Conservation (phyloP, 2,888 invertebrate genomes). For the Lamellibrachia satsuma region DNA sequence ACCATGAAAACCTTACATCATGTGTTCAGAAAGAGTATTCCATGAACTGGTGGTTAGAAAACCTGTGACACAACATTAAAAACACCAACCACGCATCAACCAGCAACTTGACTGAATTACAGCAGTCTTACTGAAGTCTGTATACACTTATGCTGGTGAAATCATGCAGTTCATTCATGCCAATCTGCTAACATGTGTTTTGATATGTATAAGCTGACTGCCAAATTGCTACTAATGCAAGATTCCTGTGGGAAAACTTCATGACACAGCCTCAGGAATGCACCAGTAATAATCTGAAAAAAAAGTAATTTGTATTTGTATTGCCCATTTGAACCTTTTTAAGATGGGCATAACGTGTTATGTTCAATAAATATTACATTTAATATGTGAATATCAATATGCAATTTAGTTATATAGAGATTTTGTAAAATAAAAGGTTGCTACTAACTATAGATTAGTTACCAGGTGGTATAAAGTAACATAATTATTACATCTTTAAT, state of each 20-base stretch:
- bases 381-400: too few relatives aligned
- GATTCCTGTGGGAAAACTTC: not conserved
- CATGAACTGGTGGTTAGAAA: not conserved
- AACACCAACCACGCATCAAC: not conserved
- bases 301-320: too few relatives aligned
- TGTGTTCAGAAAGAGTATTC: not conserved
- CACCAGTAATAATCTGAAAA: not conserved
- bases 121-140: not conserved
- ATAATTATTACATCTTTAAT: not conserved
- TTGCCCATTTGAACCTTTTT: too few relatives aligned
- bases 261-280: not conserved
- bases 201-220: not conserved
- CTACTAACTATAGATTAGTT: too few relatives aligned
- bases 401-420: too few relatives aligned
- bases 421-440: too few relatives aligned
- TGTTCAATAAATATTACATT: not conserved
- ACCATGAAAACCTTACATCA: not conserved
- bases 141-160: not conserved
- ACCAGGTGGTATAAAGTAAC: too few relatives aligned
- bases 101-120: not conserved
- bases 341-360: too few relatives aligned
- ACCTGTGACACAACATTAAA: not conserved
- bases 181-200: not conserved
- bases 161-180: not conserved
- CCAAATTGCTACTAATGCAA: not conserved